These are phyloP conservation scores for Willowsia nigromaculata DNA, from an alignment of 2,888 invertebrate species.

Conservation along the genomic window DNA sequence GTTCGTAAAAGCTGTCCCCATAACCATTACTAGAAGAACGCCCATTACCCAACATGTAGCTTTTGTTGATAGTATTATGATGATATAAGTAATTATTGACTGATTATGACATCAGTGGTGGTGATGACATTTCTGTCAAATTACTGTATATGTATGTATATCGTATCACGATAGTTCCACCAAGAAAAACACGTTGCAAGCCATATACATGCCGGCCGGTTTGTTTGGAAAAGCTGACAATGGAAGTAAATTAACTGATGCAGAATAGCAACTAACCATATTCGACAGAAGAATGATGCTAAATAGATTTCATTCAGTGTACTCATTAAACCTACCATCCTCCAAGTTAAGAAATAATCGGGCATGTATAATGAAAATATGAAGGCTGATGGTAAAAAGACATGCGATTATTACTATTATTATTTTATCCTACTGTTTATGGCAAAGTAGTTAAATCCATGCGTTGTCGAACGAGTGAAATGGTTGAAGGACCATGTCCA, in stretches of 20 bases:
- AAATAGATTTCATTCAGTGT: not conserved
- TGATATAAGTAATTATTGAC: not conserved
- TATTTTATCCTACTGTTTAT: not conserved
- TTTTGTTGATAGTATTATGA: not conserved
- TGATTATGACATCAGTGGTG: slow-evolving; percentile 14
- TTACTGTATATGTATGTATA: not conserved
- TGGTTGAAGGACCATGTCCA: slow-evolving; percentile 61
- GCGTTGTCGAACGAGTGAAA: not conserved
- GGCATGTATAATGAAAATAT: not conserved
- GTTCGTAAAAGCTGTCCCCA: not conserved
- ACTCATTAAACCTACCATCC: not conserved
- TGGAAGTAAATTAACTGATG: not conserved
- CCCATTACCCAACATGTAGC: not conserved
- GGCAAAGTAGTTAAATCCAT: slow-evolving; percentile 15
- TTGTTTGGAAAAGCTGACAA: not conserved
- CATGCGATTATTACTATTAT: not conserved
- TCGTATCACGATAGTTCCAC: not conserved
- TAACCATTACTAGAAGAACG: not conserved
- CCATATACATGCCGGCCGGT: not conserved
- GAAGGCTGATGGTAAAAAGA: not conserved
- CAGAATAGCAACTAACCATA: not conserved
- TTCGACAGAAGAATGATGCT: not conserved
- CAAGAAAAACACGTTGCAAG: not conserved
- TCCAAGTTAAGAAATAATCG: not conserved
- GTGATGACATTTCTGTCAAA: not conserved